Percentiles rank a stretch among this genome's conserved stretches.
These are phyloP conservation scores for Taurulus bubalis DNA, from an alignment of 2,113 vertebrate genomes.

Conservation along the genomic window DNA sequence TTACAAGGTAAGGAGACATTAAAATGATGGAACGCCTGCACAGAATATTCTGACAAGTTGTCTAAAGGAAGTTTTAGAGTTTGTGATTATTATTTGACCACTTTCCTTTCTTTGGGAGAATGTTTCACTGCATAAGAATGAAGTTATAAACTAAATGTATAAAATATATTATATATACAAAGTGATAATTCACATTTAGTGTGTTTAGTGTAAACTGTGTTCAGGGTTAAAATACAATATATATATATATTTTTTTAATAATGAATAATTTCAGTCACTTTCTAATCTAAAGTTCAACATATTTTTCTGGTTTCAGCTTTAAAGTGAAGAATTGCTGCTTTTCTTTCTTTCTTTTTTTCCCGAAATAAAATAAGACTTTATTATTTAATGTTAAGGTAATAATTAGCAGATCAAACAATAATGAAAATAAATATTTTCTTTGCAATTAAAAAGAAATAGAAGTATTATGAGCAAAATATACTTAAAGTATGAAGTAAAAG, in stretches of 20 bases:
- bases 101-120: slow-evolving; percentile 13
- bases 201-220: too few species aligned
- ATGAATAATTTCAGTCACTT: too few species aligned
- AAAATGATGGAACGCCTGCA: background rate
- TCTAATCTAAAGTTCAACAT: background rate
- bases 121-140: too few species aligned
- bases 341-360: too few species aligned
- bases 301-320: background rate
- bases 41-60: background rate
- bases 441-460: background rate
- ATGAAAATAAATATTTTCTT: background rate
- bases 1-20: slow-evolving; percentile 25
- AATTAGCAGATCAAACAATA: background rate
- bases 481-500: background rate
- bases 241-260: too few species aligned
- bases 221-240: too few species aligned
- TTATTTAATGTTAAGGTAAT: background rate
- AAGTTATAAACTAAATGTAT: too few species aligned
- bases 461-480: background rate
- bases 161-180: too few species aligned
- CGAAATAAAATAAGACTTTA: background rate
- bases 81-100: too few species aligned
- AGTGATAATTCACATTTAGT: too few species aligned
- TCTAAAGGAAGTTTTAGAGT: too few species aligned
- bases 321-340: background rate